Evolutionary conservation across 2,888 invertebrate species (phyloP).

Genomic region (Aphidoletes aphidimyza): DNA sequence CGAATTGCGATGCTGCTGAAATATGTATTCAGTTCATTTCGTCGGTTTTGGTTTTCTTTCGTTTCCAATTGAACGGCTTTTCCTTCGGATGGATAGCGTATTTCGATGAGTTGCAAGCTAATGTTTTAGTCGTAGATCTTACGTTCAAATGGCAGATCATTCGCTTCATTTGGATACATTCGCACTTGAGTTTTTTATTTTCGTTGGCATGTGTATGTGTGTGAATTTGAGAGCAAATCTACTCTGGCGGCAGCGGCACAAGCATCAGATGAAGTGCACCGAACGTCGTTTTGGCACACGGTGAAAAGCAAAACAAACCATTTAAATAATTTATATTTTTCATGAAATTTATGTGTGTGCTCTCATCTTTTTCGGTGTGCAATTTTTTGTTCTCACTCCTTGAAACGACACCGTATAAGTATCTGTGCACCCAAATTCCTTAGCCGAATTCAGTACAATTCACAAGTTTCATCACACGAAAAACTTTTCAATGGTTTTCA

Average conservation of each 20-base stretch:
- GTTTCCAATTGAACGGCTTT: constrained; percentile 23
- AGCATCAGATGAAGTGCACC: background rate
- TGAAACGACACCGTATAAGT: too few species aligned
- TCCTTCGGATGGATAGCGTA: background rate
- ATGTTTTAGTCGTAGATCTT: constrained; percentile 47
- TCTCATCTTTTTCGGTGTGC: background rate
- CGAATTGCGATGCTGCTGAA: constrained; percentile 17
- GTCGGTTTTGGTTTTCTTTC: background rate
- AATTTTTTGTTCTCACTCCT: background rate
- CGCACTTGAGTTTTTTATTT: too few species aligned
- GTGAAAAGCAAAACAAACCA: constrained; percentile 39
- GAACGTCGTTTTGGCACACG: background rate
- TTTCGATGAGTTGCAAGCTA: constrained; percentile 27
- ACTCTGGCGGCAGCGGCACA: too few species aligned
- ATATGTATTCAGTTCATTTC: constrained; percentile 39
- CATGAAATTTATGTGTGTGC: constrained; percentile 41
- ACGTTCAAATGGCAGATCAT: background rate
- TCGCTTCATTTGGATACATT: constrained; percentile 40
- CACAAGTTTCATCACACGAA: too few species aligned
- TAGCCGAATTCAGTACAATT: too few species aligned
- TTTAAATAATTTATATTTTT: constrained; percentile 52
- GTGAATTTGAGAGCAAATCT: too few species aligned
- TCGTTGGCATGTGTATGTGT: background rate
- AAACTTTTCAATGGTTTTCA: background rate
- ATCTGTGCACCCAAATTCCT: background rate